Evolutionary conservation across 2,888 invertebrate species (phyloP).

Genomic region (Falcaria lacertinaria): DNA sequence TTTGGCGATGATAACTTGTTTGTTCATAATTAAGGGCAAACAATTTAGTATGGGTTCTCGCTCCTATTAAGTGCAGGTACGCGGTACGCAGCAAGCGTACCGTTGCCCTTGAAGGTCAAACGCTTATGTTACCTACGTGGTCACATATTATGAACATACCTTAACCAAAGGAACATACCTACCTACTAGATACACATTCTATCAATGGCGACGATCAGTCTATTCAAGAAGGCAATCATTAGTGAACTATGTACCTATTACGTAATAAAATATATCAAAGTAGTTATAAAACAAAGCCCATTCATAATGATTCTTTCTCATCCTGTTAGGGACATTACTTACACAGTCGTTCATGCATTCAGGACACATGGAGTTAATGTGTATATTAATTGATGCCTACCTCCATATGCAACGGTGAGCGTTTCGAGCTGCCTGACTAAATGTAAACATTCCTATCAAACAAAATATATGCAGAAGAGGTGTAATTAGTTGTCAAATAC

Average conservation of each 20-base stretch:
- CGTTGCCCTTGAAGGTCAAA: conserved; percentile 52
- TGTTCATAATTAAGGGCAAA: conserved; percentile 34
- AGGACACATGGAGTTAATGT: neutral
- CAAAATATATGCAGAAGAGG: conserved; percentile 7
- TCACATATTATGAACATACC: conserved; percentile 22
- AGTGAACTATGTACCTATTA: neutral
- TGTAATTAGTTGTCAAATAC: conserved; percentile 11
- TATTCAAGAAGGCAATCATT: no score
- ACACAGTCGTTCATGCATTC: neutral
- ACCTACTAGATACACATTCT: no score
- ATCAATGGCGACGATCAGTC: neutral
- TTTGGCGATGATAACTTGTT: conserved; percentile 22
- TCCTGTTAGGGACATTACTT: neutral
- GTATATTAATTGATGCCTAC: neutral
- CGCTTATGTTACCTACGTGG: conserved; percentile 43
- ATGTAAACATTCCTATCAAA: conserved; percentile 8
- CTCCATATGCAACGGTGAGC: conserved; percentile 4
- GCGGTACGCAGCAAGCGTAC: conserved; percentile 45
- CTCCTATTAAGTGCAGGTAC: conserved; percentile 47
- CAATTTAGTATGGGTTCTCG: no score
- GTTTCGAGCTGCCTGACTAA: conserved; percentile 4
- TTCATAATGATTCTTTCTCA: neutral
- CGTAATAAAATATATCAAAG: no score
- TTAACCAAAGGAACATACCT: neutral
- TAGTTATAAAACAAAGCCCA: no score